Base-by-base conservation (phyloP, 2,888 invertebrate genomes). In the Tuta absoluta region DNA sequence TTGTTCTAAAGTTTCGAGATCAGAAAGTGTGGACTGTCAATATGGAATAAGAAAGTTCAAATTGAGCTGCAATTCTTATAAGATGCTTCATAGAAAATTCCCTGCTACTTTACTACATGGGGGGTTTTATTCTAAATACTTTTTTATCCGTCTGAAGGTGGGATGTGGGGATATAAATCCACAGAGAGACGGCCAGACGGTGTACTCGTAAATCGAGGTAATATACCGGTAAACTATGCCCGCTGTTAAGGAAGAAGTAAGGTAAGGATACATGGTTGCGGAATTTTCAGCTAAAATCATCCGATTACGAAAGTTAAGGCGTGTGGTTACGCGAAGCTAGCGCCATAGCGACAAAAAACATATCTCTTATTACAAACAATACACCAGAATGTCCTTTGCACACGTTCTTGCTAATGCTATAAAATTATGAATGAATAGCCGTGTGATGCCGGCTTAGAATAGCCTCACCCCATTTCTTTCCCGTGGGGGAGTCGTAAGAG, bases 101-200 rank as follows among this genome's bases (percentile, higher is more conserved):
- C 24, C 12, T 12, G 7, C 28, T 28, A 24, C 51, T 21, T 11
- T 3, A 53, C 51, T 53, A 49, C 24, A 17, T 5, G 14, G 24
- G 60, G 60, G 61, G 28, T 5, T 3, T 49, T 61, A 61, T 61
- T 61, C 49, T 61, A 61, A 61, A 61, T 61, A 61, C 61, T 49
- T 61, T 61, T 60, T 61, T 61, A 24, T 61, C 49, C 61, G 61
- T 61, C 61, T 61, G 61, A 61, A 56, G 61, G 61, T 49, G 61
- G 60, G 24, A 51, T 41, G 45, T 17, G 38, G 63, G 23, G 53
- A 45, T 38, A 63, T 63, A 63, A 63, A 63, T 57, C 63, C 56
- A 48, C 24, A 19, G 17, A 37, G 51, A 49, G 61, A 58, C 63
- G 48, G 48, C 57, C 57, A 58, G 48, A 56, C 41, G 57, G 63